Conservation (phyloP, 2,113 vertebrate species). For the Cyanoramphus novaezelandiae region DNA sequence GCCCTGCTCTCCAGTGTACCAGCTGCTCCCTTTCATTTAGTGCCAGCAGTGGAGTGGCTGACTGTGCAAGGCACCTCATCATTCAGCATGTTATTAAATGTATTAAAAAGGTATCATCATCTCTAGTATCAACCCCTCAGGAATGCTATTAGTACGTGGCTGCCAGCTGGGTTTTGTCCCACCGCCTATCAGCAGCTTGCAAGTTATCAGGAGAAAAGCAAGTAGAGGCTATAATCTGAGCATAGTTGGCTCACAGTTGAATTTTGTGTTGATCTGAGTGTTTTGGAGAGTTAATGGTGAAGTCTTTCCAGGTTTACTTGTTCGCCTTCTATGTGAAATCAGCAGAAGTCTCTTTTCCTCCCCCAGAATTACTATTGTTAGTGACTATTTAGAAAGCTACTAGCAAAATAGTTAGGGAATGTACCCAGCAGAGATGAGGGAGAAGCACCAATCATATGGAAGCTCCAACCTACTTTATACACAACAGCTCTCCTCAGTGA, state of each 20-base stretch:
- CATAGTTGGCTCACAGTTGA: not conserved
- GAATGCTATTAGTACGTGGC: not conserved
- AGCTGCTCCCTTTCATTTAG: not conserved
- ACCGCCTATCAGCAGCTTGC: not conserved
- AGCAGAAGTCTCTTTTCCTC: not conserved
- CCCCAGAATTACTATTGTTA: not conserved
- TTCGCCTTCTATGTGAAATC: not conserved
- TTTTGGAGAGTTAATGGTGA: not conserved
- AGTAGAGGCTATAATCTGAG: not conserved
- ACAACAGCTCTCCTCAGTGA: not conserved
- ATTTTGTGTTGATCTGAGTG: not conserved
- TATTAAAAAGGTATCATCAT: not conserved
- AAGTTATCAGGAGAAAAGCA: not conserved
- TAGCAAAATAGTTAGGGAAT: not conserved
- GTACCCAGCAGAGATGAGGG: not conserved
- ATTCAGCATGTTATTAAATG: not conserved
- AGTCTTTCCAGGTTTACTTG: not conserved
- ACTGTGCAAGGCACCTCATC: not conserved
- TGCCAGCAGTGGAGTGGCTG: not conserved
- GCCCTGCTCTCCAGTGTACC: not conserved
- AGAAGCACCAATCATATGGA: not conserved
- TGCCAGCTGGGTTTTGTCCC: not conserved
- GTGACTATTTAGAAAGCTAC: not conserved
- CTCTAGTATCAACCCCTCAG: not conserved
- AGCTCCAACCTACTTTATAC: not conserved